Base-by-base conservation (phyloP, 2,797 vertebrate species). In the Aldrovandia affinis region DNA sequence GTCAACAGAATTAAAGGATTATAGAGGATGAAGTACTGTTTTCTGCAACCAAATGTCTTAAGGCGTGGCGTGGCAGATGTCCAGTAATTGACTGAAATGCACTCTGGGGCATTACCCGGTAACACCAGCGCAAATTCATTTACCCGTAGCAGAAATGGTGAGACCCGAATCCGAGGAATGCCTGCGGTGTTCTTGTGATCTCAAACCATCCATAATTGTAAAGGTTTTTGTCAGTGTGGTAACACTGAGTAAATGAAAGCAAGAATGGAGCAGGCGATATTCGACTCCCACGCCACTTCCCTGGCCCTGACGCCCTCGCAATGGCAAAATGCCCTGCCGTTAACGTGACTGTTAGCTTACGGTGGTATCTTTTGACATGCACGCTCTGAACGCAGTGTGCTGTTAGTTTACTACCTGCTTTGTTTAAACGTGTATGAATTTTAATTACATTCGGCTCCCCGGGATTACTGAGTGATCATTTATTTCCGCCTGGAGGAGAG, bases 1-100 rank as follows among this genome's bases (percentile, higher is more conserved):
- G 52, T 59, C 28, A 61, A 61, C 42, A 47, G 39, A 59, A 81
- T 81, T 59, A 81, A 55, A 81, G 79, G 79, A 61, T 81, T 81
- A 81, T 25, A 39, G 79, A 39, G 79, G 79, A 81, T 30, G 20
- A 81, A 81, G 54, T 59, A 55, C 79, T 57, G 52, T 81, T 61
- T 57, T 77, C 42, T 77, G 73, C 73, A 25, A 47, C 39, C 73
- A n/a, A n/a, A 2, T 6, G 33, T 70, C 68, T 70, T 70, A 47
- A 44, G 73, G 73, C 73, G 5, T 57, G 18, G 55, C 18, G 25
- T 77, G 73, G 73, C 73, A 77, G 73, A 44, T 44, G 22, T 44
- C 73, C 73, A 77, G 73, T 47, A 77, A 47, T 47, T 9, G 42
- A 77, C 25, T 47, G 6, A 44, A 47, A 77, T n/a, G 73, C 73